Conservation (phyloP, 2,888 invertebrate genomes). For the Cylindroiulus punctatus region DNA sequence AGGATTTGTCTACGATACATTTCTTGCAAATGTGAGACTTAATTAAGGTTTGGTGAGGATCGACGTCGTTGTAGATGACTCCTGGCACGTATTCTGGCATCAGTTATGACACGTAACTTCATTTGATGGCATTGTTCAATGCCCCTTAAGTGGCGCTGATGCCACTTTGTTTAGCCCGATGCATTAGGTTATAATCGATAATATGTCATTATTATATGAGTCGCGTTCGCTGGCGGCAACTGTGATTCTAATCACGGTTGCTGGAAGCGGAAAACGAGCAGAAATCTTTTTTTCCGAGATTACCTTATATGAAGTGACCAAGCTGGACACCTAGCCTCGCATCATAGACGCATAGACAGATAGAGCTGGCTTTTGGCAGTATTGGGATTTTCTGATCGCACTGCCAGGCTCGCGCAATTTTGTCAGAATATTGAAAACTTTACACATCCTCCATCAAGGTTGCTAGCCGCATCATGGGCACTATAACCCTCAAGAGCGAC, state of each 20-base stretch:
- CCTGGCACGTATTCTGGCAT: background rate
- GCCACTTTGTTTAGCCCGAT: slow-evolving; percentile 31
- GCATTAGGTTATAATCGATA: slow-evolving; percentile 49
- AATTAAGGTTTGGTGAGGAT: too few relatives aligned
- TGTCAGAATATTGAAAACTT: too few relatives aligned
- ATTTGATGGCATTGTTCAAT: background rate
- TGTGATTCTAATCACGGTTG: slow-evolving; percentile 44
- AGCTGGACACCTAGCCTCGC: slow-evolving; percentile 1
- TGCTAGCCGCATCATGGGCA: too few relatives aligned
- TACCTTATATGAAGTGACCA: background rate
- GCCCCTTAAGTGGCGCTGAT: background rate
- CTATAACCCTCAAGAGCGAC: too few relatives aligned
- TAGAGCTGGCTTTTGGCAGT: too few relatives aligned
- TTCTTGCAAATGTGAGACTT: too few relatives aligned
- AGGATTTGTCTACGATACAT: too few relatives aligned
- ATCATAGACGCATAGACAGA: background rate
- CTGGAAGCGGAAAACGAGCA: slow-evolving; percentile 2
- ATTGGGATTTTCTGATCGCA: too few relatives aligned
- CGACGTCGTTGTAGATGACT: too few relatives aligned
- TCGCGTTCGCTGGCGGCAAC: slow-evolving; percentile 36
- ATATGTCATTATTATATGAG: slow-evolving; percentile 47
- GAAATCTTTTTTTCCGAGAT: background rate
- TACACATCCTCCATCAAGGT: too few relatives aligned
- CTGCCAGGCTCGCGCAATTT: too few relatives aligned
- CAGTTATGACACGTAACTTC: background rate